Base-by-base conservation (phyloP, 2,888 invertebrate species). In the Clusia tigrina region DNA sequence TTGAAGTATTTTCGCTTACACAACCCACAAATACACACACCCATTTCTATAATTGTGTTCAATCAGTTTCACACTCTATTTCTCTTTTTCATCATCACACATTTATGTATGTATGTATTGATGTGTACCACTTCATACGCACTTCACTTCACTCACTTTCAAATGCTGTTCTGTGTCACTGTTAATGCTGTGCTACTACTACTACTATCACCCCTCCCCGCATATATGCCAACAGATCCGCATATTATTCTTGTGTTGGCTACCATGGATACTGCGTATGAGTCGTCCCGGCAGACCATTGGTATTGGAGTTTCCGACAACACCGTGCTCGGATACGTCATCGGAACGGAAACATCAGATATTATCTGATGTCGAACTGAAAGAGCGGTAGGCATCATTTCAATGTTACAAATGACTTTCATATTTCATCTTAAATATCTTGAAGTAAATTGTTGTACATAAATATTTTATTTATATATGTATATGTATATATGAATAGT, bases 221-320 rank as follows among this genome's bases (percentile, higher is more conserved):
- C 5, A 22, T 58, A 9, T 54, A 32, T 59, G 17, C 58, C 48
- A 63, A 67, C 85, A 95, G 95, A 91, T 95, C 80, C 92, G 91
- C 84, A 88, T 92, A 80, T 90, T 98, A 82, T 95, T 99, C 86
- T 89, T 98, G 80, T 93, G 94, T 85, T 98, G 98, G 96, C 88
- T 99, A 85, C 98, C 99, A 76, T 96, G 96, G 90, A 85, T 98
- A 77, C 88, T 98, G 82, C 90, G 97, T 79, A 98, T 99, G 98
- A 91, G 91, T 78, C 87, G 89, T 79, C 89, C 90, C 71, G 89
- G 88, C 75, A 85, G 88, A 77, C 83, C 85, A 53, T 74, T 85
- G 66, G 84, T 86, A 69, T 82, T 83, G 78, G 84, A 84, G 69
- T 84, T 84, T 73, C 82, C 84, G 71, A 80, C 83, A 74, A 84